Base-by-base conservation (phyloP, 2,888 invertebrate genomes). In the Timema podura region DNA sequence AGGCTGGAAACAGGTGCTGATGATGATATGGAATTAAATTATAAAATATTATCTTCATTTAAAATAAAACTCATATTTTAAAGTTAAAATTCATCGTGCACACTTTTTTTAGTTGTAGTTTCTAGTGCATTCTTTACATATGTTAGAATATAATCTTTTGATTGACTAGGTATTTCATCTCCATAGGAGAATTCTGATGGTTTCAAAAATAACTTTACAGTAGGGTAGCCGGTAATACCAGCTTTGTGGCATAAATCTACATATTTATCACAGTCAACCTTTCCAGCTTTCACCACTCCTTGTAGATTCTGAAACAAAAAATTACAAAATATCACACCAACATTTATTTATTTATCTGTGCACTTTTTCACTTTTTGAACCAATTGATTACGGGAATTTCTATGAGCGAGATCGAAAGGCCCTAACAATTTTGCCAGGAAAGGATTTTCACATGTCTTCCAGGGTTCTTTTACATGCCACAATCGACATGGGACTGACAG, bases 211-310 rank as follows among this genome's bases (percentile, higher is more conserved):
- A 87, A 79, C 64, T 83, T 80, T 8, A 89, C 81, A 6, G 87
- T 84, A 0, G 89, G 89, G 78, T 88, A 89, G 45, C 85, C 85
- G 54, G 79, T 79, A 7, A 89, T 80, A 44, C 82, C 81, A 47
- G 85, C 83, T 72, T 81, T 79, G 48, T 82, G 81, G 77, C 89
- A 89, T 48, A 87, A 79, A 10, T 79, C 74, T 6, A 81, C 80
- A 75, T 85, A 80, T 8, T 77, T 78, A 74, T 90, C 88, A 78
- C 91, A 91, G 79, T 91, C 86, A 5, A 91, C 80, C 80, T 88
- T 89, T 3, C 85, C 90, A 70, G 85, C 82, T 70, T 83, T 83
- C 0, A 88, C 85, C 74, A 79, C 79, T 9, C 85, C 86, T 72
- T 86, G 83, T 71, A 88, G 75, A 75, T 78, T 80, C 83, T 83